A percentile compares a stretch with the other conserved stretches of the same genome.
Evolutionary conservation across 2,888 invertebrate species (phyloP).

Genomic region (Sesia bembeciformis): DNA sequence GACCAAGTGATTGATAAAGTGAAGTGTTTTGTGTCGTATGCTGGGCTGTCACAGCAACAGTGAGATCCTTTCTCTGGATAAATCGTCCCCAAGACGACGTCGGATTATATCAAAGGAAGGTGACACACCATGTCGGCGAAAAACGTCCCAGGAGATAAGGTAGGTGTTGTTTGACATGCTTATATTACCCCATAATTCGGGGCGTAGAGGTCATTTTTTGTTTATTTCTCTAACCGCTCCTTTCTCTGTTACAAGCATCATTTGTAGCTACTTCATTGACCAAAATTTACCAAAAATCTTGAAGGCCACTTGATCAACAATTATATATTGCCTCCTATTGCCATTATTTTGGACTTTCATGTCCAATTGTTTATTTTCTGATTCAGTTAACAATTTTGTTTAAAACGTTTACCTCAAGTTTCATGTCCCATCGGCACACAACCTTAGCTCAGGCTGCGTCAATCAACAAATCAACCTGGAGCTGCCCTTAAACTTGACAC

Average conservation of each 20-base stretch:
- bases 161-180: constrained; percentile 48
- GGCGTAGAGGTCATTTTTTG: constrained; percentile 51
- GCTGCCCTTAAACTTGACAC: too few relatives aligned
- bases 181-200: constrained; percentile 19
- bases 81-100: constrained; percentile 67
- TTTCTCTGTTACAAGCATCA: constrained; percentile 28
- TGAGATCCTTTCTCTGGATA: constrained; percentile 71
- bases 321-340: too few relatives aligned
- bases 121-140: constrained; percentile 81
- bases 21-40: constrained; percentile 72
- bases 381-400: too few relatives aligned
- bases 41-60: constrained; percentile 66
- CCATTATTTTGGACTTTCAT: too few relatives aligned
- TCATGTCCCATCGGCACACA: too few relatives aligned
- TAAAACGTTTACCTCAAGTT: too few relatives aligned
- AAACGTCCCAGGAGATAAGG: constrained; percentile 90
- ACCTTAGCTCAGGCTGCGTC: too few relatives aligned
- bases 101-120: constrained; percentile 53
- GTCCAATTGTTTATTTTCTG: too few relatives aligned
- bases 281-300: too few relatives aligned
- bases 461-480: too few relatives aligned
- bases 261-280: too few relatives aligned
- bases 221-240: constrained; percentile 48
- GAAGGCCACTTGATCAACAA: too few relatives aligned
- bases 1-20: constrained; percentile 70